These are phyloP conservation scores for Eidolon helvum DNA, from an alignment of 2,113 vertebrate genomes.

Conservation along the genomic window DNA sequence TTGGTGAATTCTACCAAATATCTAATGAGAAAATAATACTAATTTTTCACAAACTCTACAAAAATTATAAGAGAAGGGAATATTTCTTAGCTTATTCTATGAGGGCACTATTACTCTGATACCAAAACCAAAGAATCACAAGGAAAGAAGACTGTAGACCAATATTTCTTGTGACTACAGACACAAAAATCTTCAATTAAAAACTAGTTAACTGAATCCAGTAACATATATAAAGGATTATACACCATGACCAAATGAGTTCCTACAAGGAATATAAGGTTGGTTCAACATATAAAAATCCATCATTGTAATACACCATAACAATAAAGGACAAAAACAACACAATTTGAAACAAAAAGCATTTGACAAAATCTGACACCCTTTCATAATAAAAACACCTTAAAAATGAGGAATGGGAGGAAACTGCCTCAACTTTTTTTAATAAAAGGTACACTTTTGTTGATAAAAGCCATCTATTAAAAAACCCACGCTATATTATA, in stretches of 20 bases:
- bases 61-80: not conserved
- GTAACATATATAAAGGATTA: not conserved
- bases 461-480: not conserved
- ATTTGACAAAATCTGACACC: slow-evolving; percentile 7
- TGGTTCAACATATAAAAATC: not conserved
- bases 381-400: not conserved
- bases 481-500: not conserved
- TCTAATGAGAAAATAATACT: not conserved
- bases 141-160: not conserved
- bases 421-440: not conserved
- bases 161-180: not conserved
- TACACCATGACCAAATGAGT: not conserved
- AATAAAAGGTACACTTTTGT: not conserved
- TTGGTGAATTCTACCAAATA: not conserved
- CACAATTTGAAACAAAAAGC: not conserved
- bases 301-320: not conserved
- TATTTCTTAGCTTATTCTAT: not conserved
- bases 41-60: not conserved
- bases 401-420: not conserved
- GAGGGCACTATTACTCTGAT: not conserved
- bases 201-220: not conserved
- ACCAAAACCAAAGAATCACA: not conserved
- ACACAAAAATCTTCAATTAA: not conserved
- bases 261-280: not conserved
- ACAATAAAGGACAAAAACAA: not conserved